phyloP scores from a whole-genome alignment of 1,140 invertebrate species.

The Centruroides vittatus region DNA sequence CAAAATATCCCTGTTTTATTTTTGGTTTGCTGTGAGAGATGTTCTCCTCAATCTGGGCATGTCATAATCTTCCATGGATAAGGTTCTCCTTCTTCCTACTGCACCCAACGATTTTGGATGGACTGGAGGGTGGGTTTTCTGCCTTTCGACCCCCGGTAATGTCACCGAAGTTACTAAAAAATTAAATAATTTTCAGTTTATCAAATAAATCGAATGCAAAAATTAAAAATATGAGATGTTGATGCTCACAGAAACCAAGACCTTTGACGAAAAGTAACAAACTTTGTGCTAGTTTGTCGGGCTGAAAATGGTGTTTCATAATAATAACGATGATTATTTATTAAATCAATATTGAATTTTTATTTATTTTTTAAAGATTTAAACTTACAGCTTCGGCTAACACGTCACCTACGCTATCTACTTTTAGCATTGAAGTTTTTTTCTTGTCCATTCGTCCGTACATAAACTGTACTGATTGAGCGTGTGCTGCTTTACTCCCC shows the following conservation, averaged over 20 bases:
- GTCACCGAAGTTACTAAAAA: slow-evolving; percentile 19
- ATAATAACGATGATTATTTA: neutral
- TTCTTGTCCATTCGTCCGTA: slow-evolving; percentile 60
- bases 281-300: slow-evolving; percentile 22
- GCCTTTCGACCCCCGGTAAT: slow-evolving; percentile 17
- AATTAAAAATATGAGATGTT: neutral
- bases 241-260: slow-evolving; percentile 15
- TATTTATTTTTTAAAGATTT: neutral
- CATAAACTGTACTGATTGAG: slow-evolving; percentile 47
- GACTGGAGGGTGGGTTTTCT: slow-evolving; percentile 8
- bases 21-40: slow-evolving; percentile 7
- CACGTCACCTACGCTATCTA: slow-evolving; percentile 62
- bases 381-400: slow-evolving; percentile 44
- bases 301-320: slow-evolving; percentile 1
- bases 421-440: slow-evolving; percentile 59
- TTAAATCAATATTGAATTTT: neutral
- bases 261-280: slow-evolving; percentile 21
- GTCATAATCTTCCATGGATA: slow-evolving; percentile 24
- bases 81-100: slow-evolving; percentile 19
- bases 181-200: neutral
- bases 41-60: slow-evolving; percentile 12
- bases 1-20: neutral
- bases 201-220: neutral
- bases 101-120: slow-evolving; percentile 14
- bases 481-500: slow-evolving; percentile 61